phyloP scores from a whole-genome alignment of 2,888 invertebrate genomes.

The Drosophila gaucha region DNA sequence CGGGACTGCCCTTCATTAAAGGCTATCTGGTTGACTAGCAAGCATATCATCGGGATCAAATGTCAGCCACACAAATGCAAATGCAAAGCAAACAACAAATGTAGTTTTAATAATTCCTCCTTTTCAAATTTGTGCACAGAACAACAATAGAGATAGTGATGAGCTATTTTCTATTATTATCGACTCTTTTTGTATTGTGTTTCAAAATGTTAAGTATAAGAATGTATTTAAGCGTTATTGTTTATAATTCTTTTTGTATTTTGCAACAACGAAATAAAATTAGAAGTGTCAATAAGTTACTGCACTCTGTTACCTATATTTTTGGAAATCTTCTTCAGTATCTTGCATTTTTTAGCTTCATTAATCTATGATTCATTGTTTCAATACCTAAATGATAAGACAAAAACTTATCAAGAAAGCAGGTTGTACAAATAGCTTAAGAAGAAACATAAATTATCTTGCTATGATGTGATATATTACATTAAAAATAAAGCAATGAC shows the following conservation, averaged over 20 bases:
- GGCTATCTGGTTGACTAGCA: conserved; percentile 87
- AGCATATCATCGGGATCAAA: conserved; percentile 11
- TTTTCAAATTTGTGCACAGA: conserved; percentile 13
- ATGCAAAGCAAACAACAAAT: conserved; percentile 26
- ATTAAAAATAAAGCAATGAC: neutral
- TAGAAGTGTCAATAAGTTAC: neutral
- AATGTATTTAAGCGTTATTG: conserved; percentile 7
- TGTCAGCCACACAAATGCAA: conserved; percentile 63
- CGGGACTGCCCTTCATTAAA: conserved; percentile 94
- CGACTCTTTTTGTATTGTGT: conserved; percentile 20
- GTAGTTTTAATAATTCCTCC: conserved; percentile 27
- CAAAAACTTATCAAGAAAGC: neutral
- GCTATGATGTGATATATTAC: conserved; percentile 14
- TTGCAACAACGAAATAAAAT: conserved; percentile 34
- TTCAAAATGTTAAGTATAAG: neutral
- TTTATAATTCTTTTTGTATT: conserved; percentile 12
- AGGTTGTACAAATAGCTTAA: neutral
- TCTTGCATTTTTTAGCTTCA: neutral
- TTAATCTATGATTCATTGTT: conserved; percentile 4
- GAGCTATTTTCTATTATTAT: conserved; percentile 6
- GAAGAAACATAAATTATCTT: neutral
- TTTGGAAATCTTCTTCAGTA: neutral
- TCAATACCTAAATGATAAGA: conserved; percentile 5
- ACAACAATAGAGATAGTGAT: conserved; percentile 4
- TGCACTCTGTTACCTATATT: neutral